Base-by-base conservation (phyloP, 92 coral and sea anemone species). In the Zoanthus gigantus region DNA sequence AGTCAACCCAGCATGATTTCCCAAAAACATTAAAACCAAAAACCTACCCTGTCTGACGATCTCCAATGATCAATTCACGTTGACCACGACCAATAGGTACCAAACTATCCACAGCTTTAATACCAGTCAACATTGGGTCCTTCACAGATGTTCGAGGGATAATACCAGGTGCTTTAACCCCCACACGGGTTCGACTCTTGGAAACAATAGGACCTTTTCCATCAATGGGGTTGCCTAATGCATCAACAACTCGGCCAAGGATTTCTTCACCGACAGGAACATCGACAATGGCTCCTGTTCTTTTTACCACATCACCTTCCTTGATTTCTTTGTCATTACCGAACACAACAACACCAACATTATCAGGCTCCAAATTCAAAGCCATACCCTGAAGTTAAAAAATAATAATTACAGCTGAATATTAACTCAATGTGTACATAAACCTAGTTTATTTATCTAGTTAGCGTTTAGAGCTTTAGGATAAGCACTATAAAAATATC, bases 71-170 rank as follows among this genome's bases (percentile, higher is more conserved):
- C 58, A 97, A 91, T 82, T 97, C 99, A 71, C 99, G 99, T 90
- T 97, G 99, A n/a, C 99, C 99, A 82, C 99, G 97, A 74, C 99
- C 99, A 97, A 97, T 97, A 13, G 99, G 99, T 66, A 97, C 99
- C 85, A 97, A 95, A 85, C 99, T 97, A 47, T 97, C 99, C 72
- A 97, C 99, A 86, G 98, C 98, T 86, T 97, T 97, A 82, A 97
- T 97, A 30, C 99, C 99, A 87, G 99, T 97, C 90, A 95, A 94
- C 99, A 97, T 97, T 82, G 99, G 99, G 37, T 97, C 99, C 72
- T 95, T 97, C 15, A 97, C 99, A 90, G 99, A 97, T 0, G 98
- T 97, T 29, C 99, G 95, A 69, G 99, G 99, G 71, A 97, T 97
- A 76, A 97, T 97, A 76, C 99, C 99, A 72, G 99, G 99, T 7